A percentile compares a stretch with the other conserved stretches of the same genome.
Conservation (phyloP, 2,888 invertebrate genomes). For the Plusia festucae region DNA sequence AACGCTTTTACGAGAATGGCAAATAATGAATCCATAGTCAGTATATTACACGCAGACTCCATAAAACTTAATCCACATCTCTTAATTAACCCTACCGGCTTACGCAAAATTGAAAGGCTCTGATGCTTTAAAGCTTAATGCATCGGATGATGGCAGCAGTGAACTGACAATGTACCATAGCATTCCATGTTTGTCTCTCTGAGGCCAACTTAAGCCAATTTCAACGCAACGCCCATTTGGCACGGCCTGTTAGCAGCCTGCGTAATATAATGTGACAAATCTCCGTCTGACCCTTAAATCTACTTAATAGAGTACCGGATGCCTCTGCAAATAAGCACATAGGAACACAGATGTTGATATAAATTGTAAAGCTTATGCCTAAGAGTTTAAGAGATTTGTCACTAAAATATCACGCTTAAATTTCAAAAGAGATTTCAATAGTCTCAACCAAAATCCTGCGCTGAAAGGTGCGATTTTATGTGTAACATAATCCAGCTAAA, state of each 20-base stretch:
- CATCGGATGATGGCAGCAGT: background rate
- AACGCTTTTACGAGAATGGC: background rate
- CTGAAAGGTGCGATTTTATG: conserved; percentile 2
- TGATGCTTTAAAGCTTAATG: background rate
- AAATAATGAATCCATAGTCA: background rate
- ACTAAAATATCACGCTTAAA: background rate
- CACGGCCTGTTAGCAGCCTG: conserved; percentile 7
- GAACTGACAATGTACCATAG: background rate
- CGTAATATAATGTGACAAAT: conserved; percentile 34
- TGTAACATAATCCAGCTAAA: conserved; percentile 14
- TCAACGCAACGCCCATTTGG: background rate
- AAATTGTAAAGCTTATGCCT: conserved; percentile 26
- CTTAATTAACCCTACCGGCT: conserved; percentile 1
- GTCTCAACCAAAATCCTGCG: background rate
- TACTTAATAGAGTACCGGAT: conserved; percentile 20
- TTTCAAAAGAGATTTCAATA: background rate
- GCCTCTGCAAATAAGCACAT: conserved; percentile 16
- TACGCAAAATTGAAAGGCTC: conserved; percentile 7
- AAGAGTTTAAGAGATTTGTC: background rate
- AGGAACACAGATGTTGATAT: conserved; percentile 1
- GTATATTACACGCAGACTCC: background rate
- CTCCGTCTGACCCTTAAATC: conserved; percentile 9
- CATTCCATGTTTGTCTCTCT: conserved; percentile 27
- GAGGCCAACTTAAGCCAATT: conserved; percentile 18
- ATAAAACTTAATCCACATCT: conserved; percentile 1